Base-by-base conservation (phyloP, 2,797 vertebrate genomes). In the Ficedula albicollis region DNA sequence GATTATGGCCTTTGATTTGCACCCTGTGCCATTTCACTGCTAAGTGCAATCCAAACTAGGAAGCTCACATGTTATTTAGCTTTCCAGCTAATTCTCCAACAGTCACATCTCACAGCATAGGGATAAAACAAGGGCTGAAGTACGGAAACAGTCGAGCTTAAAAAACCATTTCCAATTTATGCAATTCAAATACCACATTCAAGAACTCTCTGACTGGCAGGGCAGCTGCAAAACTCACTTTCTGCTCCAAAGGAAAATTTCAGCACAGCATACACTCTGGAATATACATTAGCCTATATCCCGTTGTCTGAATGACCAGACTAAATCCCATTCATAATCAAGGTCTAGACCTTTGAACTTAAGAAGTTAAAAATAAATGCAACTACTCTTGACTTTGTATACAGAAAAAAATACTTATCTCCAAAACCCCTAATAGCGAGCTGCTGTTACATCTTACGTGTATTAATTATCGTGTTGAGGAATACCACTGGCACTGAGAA, bases 81-180 rank as follows among this genome's bases (percentile, higher is more conserved):
- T 59, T 74, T 79, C 66, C 62, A 41, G 66, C 9, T 41, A 39
- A 55, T 63, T 49, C 84, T 34, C 51, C 22, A 86, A 54, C 39
- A 77, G 27, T 32, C 56, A n/a, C 0, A 0, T 43, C 14, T 63
- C 17, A 64, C 9, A 46, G 18, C 23, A 26, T 8, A 69, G 1
- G 1, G 56, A 38, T 34, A 32, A 63, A 56, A 32, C 25, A 11
- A 52, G 39, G 68, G 52, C 36, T 63, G 27, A 85, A 59, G 20
- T n/a, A 51, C 39, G 36, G 30, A 62, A 95, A 73, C 21, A 69
- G 32, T 3, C 32, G 18, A 82, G 18, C 21, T 78, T 64, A 72
- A 59, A 20, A 87, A 93, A 64, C 7, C 3, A 44, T 46, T 91
- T 81, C 29, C 32, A 74, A 52, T 68, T 75, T 11, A 70, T 29